phyloP scores from a whole-genome alignment of 2,113 vertebrate species.

The Falcunculus frontatus region DNA sequence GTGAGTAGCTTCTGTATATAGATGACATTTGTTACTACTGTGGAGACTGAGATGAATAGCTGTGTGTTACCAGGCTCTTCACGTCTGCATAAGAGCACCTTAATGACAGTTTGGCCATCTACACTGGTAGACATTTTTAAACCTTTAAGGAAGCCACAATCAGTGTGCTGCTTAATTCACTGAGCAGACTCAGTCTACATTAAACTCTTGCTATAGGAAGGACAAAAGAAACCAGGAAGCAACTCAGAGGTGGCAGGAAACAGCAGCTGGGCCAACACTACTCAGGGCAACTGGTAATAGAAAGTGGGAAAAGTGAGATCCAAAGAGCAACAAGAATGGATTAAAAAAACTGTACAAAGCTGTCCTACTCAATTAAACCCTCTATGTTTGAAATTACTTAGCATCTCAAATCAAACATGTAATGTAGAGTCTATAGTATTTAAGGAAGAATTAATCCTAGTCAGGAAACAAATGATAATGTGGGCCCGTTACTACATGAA shows the following conservation, averaged over 20 bases:
- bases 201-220: background rate
- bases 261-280: background rate
- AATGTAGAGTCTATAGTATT: background rate
- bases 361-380: background rate
- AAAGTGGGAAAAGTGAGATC: background rate
- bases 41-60: conserved; percentile 38
- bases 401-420: background rate
- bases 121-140: background rate
- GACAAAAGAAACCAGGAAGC: background rate
- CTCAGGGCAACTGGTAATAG: background rate
- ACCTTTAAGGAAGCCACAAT: background rate
- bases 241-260: background rate
- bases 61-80: conserved; percentile 1
- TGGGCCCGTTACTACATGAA: background rate
- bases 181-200: background rate
- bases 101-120: background rate
- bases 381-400: background rate
- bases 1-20: conserved; percentile 69
- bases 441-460: background rate
- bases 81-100: background rate
- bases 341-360: background rate
- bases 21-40: conserved; percentile 66
- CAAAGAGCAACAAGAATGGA: background rate
- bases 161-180: background rate
- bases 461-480: background rate